Conservation (phyloP, 2,113 vertebrate genomes). For the Actenoides hombroni region DNA sequence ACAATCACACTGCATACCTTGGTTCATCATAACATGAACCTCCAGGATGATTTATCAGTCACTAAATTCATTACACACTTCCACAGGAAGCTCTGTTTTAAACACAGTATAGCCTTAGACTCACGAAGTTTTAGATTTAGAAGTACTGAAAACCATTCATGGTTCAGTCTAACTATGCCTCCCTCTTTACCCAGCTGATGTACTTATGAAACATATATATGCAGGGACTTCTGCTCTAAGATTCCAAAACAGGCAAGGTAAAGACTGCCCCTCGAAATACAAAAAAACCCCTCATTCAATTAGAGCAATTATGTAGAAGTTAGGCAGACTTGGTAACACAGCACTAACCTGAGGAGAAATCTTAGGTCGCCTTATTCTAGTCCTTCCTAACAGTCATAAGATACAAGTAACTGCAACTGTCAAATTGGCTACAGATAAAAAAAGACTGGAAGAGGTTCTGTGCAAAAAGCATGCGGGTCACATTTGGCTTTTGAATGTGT, state of each 20-base stretch:
- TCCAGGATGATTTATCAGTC: not conserved
- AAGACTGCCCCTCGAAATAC: not conserved
- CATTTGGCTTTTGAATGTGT: not conserved
- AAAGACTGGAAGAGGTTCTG: not conserved
- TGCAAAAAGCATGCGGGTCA: not conserved
- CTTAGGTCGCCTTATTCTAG: not conserved
- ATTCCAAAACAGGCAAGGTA: conserved; percentile 24
- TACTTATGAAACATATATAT: not conserved
- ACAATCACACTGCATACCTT: not conserved
- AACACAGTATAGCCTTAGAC: not conserved
- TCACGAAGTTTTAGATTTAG: not conserved
- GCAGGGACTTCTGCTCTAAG: not conserved
- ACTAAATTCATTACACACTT: not conserved
- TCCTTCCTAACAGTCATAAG: not conserved
- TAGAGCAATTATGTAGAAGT: not conserved
- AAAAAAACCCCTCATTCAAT: not conserved
- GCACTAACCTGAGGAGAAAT: not conserved
- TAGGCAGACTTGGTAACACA: not conserved
- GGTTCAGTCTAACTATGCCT: conserved; percentile 27
- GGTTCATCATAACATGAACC: not conserved
- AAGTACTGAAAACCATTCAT: not conserved
- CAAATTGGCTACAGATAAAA: not conserved
- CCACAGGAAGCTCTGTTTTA: not conserved
- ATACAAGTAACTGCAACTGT: not conserved
- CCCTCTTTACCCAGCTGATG: conserved; percentile 1